These are phyloP conservation scores for Augochlora pura DNA, from an alignment of 1,140 invertebrate species.

Conservation along the genomic window DNA sequence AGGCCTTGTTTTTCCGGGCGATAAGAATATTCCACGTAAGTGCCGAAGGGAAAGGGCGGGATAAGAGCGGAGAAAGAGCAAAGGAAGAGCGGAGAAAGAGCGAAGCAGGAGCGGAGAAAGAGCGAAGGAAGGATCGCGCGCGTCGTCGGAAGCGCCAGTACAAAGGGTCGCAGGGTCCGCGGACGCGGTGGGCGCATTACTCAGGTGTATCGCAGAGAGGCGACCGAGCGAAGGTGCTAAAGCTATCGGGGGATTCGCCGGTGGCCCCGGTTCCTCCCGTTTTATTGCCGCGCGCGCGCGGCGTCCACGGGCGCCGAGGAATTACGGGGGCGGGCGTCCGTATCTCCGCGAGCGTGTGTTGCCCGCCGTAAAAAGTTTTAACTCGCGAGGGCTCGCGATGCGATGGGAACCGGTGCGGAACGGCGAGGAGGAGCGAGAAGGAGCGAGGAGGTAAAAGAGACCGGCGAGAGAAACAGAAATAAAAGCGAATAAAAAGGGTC, in stretches of 20 bases:
- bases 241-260: conserved; percentile 22
- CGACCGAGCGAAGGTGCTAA: conserved; percentile 14
- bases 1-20: no score
- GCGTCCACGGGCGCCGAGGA: conserved; percentile 25
- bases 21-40: no score
- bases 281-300: conserved; percentile 29
- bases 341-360: conserved; percentile 43
- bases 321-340: conserved; percentile 40
- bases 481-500: neutral
- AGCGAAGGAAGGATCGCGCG: no score
- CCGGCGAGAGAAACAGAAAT: neutral
- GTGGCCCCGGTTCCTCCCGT: neutral
- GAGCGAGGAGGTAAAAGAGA: neutral
- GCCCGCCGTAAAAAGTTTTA: conserved; percentile 48
- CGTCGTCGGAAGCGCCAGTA: neutral
- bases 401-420: neutral
- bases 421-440: no score
- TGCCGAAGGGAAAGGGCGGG: no score
- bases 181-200: neutral
- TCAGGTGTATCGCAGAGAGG: neutral
- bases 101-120: no score
- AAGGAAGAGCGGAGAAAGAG: no score
- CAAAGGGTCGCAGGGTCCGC: neutral
- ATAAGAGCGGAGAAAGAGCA: no score
- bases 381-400: conserved; percentile 24